phyloP scores from a whole-genome alignment of 2,113 vertebrate species.

The Ondatra zibethicus region DNA sequence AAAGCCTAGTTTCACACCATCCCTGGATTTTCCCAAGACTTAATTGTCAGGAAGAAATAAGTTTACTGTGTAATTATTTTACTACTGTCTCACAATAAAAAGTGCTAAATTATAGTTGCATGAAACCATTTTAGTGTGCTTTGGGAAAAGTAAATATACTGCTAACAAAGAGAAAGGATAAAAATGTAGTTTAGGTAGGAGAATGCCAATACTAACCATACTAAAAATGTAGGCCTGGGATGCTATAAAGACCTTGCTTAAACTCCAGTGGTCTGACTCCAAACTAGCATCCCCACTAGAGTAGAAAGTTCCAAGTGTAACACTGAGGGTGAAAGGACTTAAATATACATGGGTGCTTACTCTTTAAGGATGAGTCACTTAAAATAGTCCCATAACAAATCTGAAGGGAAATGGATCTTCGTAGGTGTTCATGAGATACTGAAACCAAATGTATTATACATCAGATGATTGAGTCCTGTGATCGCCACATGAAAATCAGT shows the following conservation, averaged over 20 bases:
- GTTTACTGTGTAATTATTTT: conserved; percentile 15
- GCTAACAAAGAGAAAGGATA: not conserved
- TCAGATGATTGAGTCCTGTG: not conserved
- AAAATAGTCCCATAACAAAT: not conserved
- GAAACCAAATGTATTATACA: not conserved
- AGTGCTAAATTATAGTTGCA: not conserved
- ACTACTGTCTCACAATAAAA: not conserved
- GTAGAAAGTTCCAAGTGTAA: not conserved
- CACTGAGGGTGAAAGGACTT: not conserved
- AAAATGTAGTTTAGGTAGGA: not conserved
- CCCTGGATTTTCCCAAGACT: not conserved
- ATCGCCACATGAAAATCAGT: not conserved
- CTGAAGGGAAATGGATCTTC: not conserved
- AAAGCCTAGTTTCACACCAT: not conserved
- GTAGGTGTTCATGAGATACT: not conserved
- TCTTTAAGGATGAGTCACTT: not conserved
- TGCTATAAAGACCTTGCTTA: not conserved
- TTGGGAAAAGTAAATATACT: not conserved
- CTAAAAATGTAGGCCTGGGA: not conserved
- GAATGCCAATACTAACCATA: not conserved
- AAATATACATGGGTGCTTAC: not conserved
- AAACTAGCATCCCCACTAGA: not conserved
- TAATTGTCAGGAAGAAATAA: not conserved
- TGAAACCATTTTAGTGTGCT: not conserved
- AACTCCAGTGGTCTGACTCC: not conserved